phyloP scores from a whole-genome alignment of 1,140 invertebrate species.

The Bombyx mandarina region DNA sequence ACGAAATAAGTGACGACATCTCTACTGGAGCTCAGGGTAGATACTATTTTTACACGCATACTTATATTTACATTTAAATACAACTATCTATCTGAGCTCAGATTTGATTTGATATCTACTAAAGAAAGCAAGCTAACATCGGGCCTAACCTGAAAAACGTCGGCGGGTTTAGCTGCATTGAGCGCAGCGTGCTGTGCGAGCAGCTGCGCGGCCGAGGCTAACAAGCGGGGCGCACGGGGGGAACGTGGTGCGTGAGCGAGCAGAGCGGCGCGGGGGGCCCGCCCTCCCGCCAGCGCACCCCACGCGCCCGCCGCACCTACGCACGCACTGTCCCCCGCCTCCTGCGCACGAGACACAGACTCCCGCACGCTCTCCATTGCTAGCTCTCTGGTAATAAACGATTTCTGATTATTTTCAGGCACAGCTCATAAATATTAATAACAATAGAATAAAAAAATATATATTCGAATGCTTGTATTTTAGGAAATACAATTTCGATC shows the following conservation, averaged over 20 bases:
- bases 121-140: too few relatives aligned
- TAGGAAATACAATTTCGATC: too few relatives aligned
- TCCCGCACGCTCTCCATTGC: slow-evolving; percentile 85
- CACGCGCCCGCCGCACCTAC: slow-evolving; percentile 88
- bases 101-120: too few relatives aligned
- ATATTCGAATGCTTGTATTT: too few relatives aligned
- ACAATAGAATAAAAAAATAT: too few relatives aligned
- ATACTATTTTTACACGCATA: too few relatives aligned
- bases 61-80: too few relatives aligned
- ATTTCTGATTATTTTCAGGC: not conserved
- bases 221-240: slow-evolving; percentile 29
- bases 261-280: slow-evolving; percentile 27
- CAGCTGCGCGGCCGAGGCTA: slow-evolving; percentile 47
- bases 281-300: slow-evolving; percentile 75
- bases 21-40: too few relatives aligned
- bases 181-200: slow-evolving; percentile 52
- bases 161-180: slow-evolving; percentile 36
- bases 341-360: slow-evolving; percentile 89
- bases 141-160: slow-evolving; percentile 41
- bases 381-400: slow-evolving; percentile 73
- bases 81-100: too few relatives aligned
- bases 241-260: slow-evolving; percentile 21
- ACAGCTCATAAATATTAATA: too few relatives aligned
- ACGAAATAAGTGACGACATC: too few relatives aligned
- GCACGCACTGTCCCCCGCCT: slow-evolving; percentile 87